Conservation (phyloP, 2,888 invertebrate species). For the Nomada fabriciana region DNA sequence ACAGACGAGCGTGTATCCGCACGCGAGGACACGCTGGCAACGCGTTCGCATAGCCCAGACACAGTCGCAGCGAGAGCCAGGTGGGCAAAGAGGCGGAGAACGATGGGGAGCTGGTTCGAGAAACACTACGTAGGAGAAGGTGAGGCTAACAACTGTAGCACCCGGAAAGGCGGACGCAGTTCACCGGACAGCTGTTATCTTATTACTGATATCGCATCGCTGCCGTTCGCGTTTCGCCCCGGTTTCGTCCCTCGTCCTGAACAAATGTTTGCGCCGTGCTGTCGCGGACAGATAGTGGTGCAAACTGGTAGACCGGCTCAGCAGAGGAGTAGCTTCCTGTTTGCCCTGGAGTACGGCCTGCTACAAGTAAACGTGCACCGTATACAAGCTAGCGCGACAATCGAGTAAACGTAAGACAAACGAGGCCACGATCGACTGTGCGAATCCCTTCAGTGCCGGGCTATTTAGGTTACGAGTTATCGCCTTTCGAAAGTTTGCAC, state of each 20-base stretch:
- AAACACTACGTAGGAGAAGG: slow-evolving; percentile 15
- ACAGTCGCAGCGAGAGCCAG: background rate
- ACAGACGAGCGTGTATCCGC: slow-evolving; percentile 62
- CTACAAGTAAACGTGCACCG: slow-evolving; percentile 1
- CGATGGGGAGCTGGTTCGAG: slow-evolving; percentile 24
- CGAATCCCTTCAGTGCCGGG: slow-evolving; percentile 3
- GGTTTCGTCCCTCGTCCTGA: slow-evolving; percentile 71
- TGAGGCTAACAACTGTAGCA: slow-evolving; percentile 9
- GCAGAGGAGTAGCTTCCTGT: slow-evolving; percentile 75
- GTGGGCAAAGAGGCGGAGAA: slow-evolving; percentile 25
- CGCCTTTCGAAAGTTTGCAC: slow-evolving; percentile 62
- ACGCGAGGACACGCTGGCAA: slow-evolving; percentile 27
- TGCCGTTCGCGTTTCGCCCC: slow-evolving; percentile 58
- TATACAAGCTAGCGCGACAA: slow-evolving; percentile 25
- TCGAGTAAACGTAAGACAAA: slow-evolving; percentile 54
- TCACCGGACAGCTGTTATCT: slow-evolving; percentile 78
- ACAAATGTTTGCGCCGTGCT: slow-evolving; percentile 80
- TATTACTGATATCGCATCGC: slow-evolving; percentile 79
- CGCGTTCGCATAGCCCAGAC: background rate
- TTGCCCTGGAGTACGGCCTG: slow-evolving; percentile 56
- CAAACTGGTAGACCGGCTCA: slow-evolving; percentile 72
- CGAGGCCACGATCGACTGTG: slow-evolving; percentile 8
- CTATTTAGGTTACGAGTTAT: slow-evolving; percentile 66
- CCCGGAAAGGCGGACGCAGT: slow-evolving; percentile 37
- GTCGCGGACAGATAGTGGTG: slow-evolving; percentile 74